Percentiles rank a stretch among this genome's conserved stretches.
phyloP scores from a whole-genome alignment of 1,140 invertebrate genomes.

The Trichonephila clavata region DNA sequence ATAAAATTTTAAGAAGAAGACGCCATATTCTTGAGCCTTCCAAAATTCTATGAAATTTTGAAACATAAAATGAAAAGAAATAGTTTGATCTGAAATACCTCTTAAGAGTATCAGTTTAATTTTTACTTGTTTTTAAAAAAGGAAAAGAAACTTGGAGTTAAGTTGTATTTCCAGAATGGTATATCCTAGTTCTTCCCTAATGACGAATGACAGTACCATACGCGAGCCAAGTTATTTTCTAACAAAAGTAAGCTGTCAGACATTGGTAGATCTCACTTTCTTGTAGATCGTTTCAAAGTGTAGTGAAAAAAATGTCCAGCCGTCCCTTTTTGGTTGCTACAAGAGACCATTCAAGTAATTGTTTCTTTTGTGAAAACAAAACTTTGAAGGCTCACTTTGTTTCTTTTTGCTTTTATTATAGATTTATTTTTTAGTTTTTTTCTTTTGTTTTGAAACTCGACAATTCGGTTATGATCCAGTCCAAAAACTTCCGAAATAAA shows the following conservation, averaged over 20 bases:
- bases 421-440: not conserved
- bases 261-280: not conserved
- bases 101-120: not conserved
- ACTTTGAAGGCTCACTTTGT: not conserved
- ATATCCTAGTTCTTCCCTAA: not conserved
- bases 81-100: not conserved
- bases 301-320: not conserved
- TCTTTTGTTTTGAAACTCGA: conserved; percentile 20
- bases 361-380: conserved; percentile 55
- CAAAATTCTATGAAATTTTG: too few species aligned
- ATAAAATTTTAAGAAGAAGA: too few species aligned
- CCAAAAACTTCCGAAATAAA: conserved; percentile 53
- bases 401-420: not conserved
- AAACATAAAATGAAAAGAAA: too few species aligned
- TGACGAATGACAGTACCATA: not conserved
- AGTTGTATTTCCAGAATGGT: not conserved
- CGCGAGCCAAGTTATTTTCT: not conserved
- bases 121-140: not conserved
- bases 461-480: conserved; percentile 39
- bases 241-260: not conserved
- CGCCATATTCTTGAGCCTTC: too few species aligned
- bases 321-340: not conserved
- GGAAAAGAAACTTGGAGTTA: not conserved
- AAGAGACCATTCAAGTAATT: conserved; percentile 44
- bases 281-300: not conserved